Base-by-base conservation (phyloP, 2,113 vertebrate species). In the Megaleporinus macrocephalus region DNA sequence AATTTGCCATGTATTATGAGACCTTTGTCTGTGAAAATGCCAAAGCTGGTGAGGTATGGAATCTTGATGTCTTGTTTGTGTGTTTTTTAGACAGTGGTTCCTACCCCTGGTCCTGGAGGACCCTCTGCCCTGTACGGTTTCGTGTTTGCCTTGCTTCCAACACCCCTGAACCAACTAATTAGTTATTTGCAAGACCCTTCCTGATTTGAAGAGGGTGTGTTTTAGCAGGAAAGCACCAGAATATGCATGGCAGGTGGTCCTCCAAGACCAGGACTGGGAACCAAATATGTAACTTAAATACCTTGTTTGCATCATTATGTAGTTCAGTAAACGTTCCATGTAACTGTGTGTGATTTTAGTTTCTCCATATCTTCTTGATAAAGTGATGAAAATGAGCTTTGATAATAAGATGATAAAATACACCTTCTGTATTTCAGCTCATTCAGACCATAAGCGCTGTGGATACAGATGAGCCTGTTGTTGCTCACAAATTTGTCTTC, bases 361-460 rank as follows among this genome's bases (percentile, higher is more conserved):
- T 36, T 4, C 33, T 18, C 2, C 33, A 33, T 22, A 68, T 36
- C 15, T 36, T 68, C 30, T 12, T 24, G 4, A 16, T 55, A 18
- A 59, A 68, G 57, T 75, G 24, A 81, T 55, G 22, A 65, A 53
- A 66, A 30, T 53, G 24, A 70, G 51, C 18, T 26, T 6, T n/a
- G 47, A 20, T 22, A n/a, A n/a, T n/a, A n/a, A n/a, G n/a, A n/a
- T n/a, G 33, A 49, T 53, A 44, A 55, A 73, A 29, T 44, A 30
- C 0, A 6, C 16, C 24, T 70, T 4, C 86, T 84, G 44, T 87
- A 53, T 79, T 91, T 72, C 92, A 99, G 98, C 92, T 99, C 85
- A 99, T 99, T 91, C 98, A 99, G 89, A 99, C 97, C 9, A 98
- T 99, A 92, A 98, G 97, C 85, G 98, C 98, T 3, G 92, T 99